Evolutionary conservation across 2,113 vertebrate species (phyloP).

Genomic region (Tetrax tetrax): DNA sequence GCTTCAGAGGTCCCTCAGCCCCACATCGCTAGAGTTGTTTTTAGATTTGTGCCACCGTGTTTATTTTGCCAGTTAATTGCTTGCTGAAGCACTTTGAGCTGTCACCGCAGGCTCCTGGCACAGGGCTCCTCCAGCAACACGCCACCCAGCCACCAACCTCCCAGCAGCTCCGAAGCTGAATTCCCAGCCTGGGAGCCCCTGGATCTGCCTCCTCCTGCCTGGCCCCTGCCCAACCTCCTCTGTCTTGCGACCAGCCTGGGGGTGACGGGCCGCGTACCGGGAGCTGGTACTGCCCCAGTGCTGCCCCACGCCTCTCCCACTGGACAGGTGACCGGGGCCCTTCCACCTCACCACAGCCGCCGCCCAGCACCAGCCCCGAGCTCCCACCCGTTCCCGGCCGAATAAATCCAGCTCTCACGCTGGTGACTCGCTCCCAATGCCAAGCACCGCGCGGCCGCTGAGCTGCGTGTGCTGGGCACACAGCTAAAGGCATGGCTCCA

Average conservation of each 20-base stretch:
- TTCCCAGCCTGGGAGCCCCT: neutral
- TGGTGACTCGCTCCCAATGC: rapidly evolving
- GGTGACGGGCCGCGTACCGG: rapidly evolving
- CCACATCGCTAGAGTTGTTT: neutral
- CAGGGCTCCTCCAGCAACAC: neutral
- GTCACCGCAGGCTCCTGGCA: neutral
- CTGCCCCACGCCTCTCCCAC: neutral
- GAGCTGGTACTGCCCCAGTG: neutral
- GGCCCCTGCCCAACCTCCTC: too few relatives aligned
- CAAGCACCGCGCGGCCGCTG: neutral
- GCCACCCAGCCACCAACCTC: neutral
- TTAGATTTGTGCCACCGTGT: neutral
- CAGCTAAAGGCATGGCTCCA: neutral
- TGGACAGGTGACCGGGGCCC: too few relatives aligned
- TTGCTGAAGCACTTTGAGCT: neutral
- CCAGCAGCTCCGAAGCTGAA: rapidly evolving
- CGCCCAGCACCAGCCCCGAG: neutral
- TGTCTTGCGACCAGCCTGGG: neutral
- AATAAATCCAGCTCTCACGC: neutral
- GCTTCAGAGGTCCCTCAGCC: neutral
- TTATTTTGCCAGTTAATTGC: neutral
- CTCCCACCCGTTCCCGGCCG: rapidly evolving
- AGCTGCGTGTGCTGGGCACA: neutral
- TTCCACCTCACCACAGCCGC: too few relatives aligned
- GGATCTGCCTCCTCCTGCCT: neutral